Evolutionary conservation across 2,797 vertebrate species (phyloP).

Genomic region (Macropus fuliginosus): DNA sequence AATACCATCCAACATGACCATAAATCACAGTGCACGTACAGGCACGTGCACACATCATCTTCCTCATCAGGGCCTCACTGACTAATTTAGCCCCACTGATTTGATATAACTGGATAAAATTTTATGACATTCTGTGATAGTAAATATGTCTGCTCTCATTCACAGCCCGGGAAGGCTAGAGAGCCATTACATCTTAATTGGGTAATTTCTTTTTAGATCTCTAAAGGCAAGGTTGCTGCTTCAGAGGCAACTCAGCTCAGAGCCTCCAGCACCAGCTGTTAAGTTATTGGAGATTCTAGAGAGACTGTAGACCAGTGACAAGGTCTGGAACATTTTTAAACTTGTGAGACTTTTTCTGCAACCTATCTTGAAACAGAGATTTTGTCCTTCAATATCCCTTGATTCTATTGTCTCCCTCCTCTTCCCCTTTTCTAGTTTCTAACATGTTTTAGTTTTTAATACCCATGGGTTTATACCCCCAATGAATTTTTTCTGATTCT

Average conservation of each 20-base stretch:
- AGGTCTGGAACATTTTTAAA: slow-evolving; percentile 55
- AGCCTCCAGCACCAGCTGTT: slow-evolving; percentile 51
- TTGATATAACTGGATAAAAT: slow-evolving; percentile 77
- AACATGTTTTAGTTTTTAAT: slow-evolving; percentile 42
- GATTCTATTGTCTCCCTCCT: slow-evolving; percentile 27
- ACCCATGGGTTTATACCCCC: slow-evolving; percentile 33
- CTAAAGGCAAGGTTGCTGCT: slow-evolving; percentile 64
- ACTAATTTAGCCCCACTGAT: slow-evolving; percentile 76
- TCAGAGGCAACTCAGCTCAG: background rate
- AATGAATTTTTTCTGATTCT: slow-evolving; percentile 59
- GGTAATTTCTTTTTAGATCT: slow-evolving; percentile 81
- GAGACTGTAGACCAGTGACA: slow-evolving; percentile 1
- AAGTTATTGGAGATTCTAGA: slow-evolving; percentile 66
- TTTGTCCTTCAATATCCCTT: slow-evolving; percentile 40
- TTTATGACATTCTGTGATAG: slow-evolving; percentile 73
- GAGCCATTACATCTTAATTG: slow-evolving; percentile 79
- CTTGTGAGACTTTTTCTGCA: slow-evolving; percentile 46
- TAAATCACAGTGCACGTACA: slow-evolving; percentile 39
- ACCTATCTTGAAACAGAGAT: slow-evolving; percentile 58
- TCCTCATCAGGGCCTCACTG: slow-evolving; percentile 69
- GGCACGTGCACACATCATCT: background rate
- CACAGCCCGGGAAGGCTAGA: slow-evolving; percentile 75
- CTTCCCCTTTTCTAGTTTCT: background rate
- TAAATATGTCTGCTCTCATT: slow-evolving; percentile 81
- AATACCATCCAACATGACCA: slow-evolving; percentile 7